Conservation (phyloP, 2,888 invertebrate genomes). For the Caenorhabditis angaria region DNA sequence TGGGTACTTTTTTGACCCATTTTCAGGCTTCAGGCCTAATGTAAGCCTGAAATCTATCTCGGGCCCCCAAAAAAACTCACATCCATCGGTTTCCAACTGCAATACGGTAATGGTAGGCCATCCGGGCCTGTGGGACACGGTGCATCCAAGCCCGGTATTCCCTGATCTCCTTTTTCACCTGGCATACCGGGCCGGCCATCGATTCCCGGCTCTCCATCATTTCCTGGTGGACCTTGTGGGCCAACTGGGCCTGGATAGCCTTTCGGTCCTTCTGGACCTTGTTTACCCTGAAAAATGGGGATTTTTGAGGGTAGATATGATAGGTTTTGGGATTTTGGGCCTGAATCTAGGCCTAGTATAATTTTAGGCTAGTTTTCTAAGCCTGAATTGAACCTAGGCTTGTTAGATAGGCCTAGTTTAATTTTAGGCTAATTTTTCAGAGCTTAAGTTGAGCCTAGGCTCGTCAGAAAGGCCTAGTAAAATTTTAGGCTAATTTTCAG, state of each 20-base stretch:
- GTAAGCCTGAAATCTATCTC: too few species aligned
- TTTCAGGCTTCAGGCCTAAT: too few species aligned
- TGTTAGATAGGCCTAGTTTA: too few species aligned
- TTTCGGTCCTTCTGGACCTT: slow-evolving; percentile 59
- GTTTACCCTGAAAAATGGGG: slow-evolving; percentile 63
- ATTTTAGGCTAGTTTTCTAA: too few species aligned
- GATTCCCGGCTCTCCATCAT: slow-evolving; percentile 55
- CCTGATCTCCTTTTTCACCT: slow-evolving; percentile 74
- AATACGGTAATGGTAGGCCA: slow-evolving; percentile 93
- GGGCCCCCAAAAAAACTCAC: slow-evolving; percentile 37
- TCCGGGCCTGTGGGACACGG: slow-evolving; percentile 97
- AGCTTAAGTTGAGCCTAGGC: too few species aligned
- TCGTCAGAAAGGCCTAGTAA: too few species aligned
- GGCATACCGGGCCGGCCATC: slow-evolving; percentile 56
- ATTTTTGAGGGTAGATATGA: slow-evolving; percentile 12
- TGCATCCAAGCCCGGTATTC: slow-evolving; percentile 95
- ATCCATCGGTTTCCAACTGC: slow-evolving; percentile 74
- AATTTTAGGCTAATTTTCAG: too few species aligned
- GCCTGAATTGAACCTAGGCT: too few species aligned
- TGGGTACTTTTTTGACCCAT: not conserved
- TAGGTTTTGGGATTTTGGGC: too few species aligned
- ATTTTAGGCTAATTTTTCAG: too few species aligned
- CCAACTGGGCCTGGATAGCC: slow-evolving; percentile 64
- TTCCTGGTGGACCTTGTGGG: slow-evolving; percentile 58
- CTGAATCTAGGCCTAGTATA: too few species aligned